Evolutionary conservation across 1,140 invertebrate genomes (phyloP).

Genomic region (Drosophila yakuba): DNA sequence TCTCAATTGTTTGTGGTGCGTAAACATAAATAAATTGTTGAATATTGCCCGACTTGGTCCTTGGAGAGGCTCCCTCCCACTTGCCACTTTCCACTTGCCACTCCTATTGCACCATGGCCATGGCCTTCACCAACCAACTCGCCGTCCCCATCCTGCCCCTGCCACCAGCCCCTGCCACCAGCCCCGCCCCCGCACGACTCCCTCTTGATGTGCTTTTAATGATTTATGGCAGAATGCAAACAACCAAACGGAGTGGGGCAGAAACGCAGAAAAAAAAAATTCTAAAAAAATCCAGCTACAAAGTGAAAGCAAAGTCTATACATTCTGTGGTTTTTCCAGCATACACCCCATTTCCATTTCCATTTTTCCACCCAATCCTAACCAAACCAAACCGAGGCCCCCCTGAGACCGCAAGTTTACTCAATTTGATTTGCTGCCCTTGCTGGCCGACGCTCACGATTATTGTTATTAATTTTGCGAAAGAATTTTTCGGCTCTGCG

Average conservation of each 20-base stretch:
- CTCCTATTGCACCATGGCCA: slow-evolving; percentile 19
- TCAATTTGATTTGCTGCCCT: slow-evolving; percentile 58
- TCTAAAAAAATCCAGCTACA: slow-evolving; percentile 15
- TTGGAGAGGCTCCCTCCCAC: slow-evolving; percentile 17
- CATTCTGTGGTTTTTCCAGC: slow-evolving; percentile 52
- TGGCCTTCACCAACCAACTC: slow-evolving; percentile 20
- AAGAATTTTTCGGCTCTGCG: slow-evolving; percentile 61
- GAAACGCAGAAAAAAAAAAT: slow-evolving; percentile 26
- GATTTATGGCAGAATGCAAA: slow-evolving; percentile 68
- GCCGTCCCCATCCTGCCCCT: neutral
- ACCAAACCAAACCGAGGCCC: neutral
- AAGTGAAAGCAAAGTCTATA: slow-evolving; percentile 40
- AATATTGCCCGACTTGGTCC: slow-evolving; percentile 54
- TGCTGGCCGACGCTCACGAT: slow-evolving; percentile 33
- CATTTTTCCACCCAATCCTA: neutral
- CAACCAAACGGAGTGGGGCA: slow-evolving; percentile 32
- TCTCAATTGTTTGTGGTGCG: slow-evolving; percentile 49
- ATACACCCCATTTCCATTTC: neutral
- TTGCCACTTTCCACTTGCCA: neutral
- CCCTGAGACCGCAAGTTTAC: slow-evolving; percentile 47
- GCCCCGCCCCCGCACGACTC: neutral
- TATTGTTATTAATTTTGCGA: slow-evolving; percentile 72
- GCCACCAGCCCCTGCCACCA: neutral
- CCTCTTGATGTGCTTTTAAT: slow-evolving; percentile 55
- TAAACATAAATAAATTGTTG: slow-evolving; percentile 66